Conservation (phyloP, 2,888 invertebrate species). For the Papilio demoleus region DNA sequence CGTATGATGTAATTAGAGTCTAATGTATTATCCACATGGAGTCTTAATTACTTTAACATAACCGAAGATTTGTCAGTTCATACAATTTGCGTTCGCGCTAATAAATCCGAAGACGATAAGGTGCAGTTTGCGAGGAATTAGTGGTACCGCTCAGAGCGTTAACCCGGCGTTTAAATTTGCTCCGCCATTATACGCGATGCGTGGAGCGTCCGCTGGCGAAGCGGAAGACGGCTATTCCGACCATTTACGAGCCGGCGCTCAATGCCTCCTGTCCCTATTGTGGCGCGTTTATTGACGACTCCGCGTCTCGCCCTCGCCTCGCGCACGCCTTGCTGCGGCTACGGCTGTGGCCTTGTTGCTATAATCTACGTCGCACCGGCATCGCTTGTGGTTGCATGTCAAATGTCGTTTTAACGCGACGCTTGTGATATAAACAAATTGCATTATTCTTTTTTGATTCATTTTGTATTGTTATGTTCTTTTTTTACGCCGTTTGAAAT, state of each 20-base stretch:
- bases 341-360: conserved; percentile 45
- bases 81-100: not conserved
- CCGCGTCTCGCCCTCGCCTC: conserved; percentile 46
- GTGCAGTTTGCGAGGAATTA: conserved; percentile 28
- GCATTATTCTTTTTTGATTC: conserved; percentile 12
- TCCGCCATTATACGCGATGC: conserved; percentile 39
- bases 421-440: conserved; percentile 13
- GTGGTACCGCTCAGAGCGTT: conserved; percentile 32
- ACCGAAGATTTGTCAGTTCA: not conserved
- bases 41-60: not conserved
- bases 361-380: conserved; percentile 18
- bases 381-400: conserved; percentile 27
- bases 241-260: conserved; percentile 59
- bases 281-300: conserved; percentile 51
- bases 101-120: not conserved
- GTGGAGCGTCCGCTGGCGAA: conserved; percentile 36
- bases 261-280: conserved; percentile 56
- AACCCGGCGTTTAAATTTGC: conserved; percentile 39
- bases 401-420: conserved; percentile 14
- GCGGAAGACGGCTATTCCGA: conserved; percentile 65
- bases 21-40: not conserved
- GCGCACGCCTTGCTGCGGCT: conserved; percentile 49
- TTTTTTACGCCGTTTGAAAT: too few relatives aligned
- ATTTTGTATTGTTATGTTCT: not conserved
- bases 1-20: not conserved